A percentile compares a stretch with the other conserved stretches of the same genome.
Evolutionary conservation across 2,888 invertebrate species (phyloP).

Genomic region (Ptychoptera contaminata): DNA sequence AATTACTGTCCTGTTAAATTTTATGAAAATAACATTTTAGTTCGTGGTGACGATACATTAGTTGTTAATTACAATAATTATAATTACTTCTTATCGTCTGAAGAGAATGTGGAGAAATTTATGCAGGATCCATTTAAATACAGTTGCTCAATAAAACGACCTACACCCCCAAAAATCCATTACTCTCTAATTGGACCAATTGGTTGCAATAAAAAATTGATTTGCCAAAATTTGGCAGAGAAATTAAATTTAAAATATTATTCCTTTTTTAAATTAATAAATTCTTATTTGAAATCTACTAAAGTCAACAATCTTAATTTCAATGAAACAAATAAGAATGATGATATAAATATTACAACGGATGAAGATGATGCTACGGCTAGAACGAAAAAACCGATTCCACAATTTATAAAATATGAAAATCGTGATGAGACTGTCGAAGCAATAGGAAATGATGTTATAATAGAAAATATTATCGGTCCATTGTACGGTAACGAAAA

Average conservation of each 20-base stretch:
- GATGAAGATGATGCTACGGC: no score
- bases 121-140: slow-evolving; percentile 34
- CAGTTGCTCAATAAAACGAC: slow-evolving; percentile 32
- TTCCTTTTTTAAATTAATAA: no score
- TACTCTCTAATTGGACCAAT: slow-evolving; percentile 41
- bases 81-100: slow-evolving; percentile 36
- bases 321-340: no score
- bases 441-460: no score
- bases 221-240: slow-evolving; percentile 34
- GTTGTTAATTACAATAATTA: slow-evolving; percentile 36
- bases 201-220: slow-evolving; percentile 37
- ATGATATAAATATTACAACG: no score
- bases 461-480: no score
- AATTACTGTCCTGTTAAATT: slow-evolving; percentile 46
- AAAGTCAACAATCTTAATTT: no score
- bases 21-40: slow-evolving; percentile 35
- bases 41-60: slow-evolving; percentile 44
- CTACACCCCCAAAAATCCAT: slow-evolving; percentile 33
- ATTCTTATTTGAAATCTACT: no score
- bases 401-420: no score
- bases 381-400: no score
- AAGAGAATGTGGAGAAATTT: slow-evolving; percentile 35
- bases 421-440: no score
- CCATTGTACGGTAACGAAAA: slow-evolving; percentile 22
- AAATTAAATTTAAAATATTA: slow-evolving; percentile 29